Base-by-base conservation (phyloP, 2,797 vertebrate genomes). In the Myotis daubentonii region DNA sequence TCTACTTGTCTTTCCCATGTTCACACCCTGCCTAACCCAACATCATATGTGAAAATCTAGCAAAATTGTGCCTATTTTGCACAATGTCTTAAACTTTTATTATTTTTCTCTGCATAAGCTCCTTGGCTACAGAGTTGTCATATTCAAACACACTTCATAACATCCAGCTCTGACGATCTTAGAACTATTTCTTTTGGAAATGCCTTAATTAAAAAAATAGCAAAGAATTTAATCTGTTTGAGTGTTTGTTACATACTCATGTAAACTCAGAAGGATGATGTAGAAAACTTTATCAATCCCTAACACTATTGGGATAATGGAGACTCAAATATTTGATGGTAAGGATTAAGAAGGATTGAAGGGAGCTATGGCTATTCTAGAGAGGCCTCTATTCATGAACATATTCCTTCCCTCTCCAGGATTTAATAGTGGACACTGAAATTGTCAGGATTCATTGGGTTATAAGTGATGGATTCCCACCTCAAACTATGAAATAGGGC, bases 11-110 rank as follows among this genome's bases (percentile, higher is more conserved):
- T 93, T 93, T 92, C 60, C 79, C 60, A 68, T 22, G 81, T 82
- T 82, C 81, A 95, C 28, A 0, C 78, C 72, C 92, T 92, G 74
- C 55, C 93, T 85, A 84, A 86, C 70, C 70, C 81, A 93, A 92
- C 4, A 79, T 16, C 6, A 2, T 75, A 89, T 76, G 79, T 74
- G 47, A 92, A 90, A 78, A 86, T 74, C 53, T 87, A 89, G 44
- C 93, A 22, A 49, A 80, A 87, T 83, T 79, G 9, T 16, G 44
- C 47, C 44, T 68, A 60, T 76, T 95, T 92, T 91, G 20, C n/a
- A 87, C 36, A 79, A 36, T 22, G 36, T 66, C 47, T 90, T 94
- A 80, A 81, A 71, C 8, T 53, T 87, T 53, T 72, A 55, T 30
- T 82, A 41, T 83, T 90, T 95, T 87, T 71, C 22, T 91, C 36